A percentile compares a stretch with the other conserved stretches of the same genome.
phyloP scores from a whole-genome alignment of 2,888 invertebrate species.

The Mylabris sibirica region DNA sequence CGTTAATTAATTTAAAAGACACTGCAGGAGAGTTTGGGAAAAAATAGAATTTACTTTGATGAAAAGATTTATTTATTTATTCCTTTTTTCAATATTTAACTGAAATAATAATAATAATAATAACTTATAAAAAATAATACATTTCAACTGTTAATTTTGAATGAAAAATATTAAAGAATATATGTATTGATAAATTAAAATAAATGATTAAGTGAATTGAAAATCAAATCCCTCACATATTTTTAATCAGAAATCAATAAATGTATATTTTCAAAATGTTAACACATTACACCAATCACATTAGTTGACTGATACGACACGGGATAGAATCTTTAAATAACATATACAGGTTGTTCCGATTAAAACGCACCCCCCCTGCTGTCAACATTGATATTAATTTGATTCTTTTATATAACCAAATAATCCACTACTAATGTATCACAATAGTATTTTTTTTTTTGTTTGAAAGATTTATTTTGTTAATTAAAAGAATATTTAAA shows the following conservation, averaged over 20 bases:
- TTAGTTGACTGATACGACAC: conserved; percentile 21
- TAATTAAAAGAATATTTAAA: neutral
- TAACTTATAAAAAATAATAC: conserved; percentile 38
- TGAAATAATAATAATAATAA: conserved; percentile 28
- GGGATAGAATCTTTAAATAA: neutral
- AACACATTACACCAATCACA: conserved; percentile 34
- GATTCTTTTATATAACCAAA: neutral
- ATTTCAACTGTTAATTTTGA: conserved; percentile 29
- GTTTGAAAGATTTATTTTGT: neutral
- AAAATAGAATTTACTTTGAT: conserved; percentile 23
- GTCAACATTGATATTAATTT: neutral
- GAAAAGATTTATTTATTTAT: conserved; percentile 28
- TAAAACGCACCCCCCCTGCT: neutral
- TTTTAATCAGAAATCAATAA: conserved; percentile 27
- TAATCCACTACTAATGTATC: neutral
- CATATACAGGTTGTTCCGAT: neutral
- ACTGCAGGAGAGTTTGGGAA: neutral
- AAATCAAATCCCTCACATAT: conserved; percentile 20
- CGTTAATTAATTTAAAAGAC: conserved; percentile 24
- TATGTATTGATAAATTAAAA: neutral
- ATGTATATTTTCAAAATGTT: conserved; percentile 22
- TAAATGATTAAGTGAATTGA: neutral
- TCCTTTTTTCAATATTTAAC: conserved; percentile 13
- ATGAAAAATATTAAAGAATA: conserved; percentile 26
- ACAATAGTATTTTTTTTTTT: neutral